Evolutionary conservation across 1,140 invertebrate species (phyloP), one percentile per base, ranked within the genome.

Genomic region (Zaprionus capensis): DNA sequence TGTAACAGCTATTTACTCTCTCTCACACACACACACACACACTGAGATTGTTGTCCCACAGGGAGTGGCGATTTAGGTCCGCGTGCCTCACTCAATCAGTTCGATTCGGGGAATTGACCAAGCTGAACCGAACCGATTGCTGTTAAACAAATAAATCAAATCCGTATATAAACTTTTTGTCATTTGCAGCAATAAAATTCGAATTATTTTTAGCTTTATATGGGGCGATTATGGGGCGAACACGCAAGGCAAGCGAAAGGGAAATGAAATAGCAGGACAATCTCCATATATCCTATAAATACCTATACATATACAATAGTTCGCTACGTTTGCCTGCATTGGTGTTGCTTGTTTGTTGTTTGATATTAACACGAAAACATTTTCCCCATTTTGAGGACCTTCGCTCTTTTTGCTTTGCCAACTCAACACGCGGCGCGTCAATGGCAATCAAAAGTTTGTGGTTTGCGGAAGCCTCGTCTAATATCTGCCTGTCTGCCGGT

Each of bases 171-270:
- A 79, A 79, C 61, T 87, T 81, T 72, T 78, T 83, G 84, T 83
- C 84, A 83, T 88, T 87, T 88, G 79, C 84, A 88, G 84, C 83
- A 83, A 87, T 87, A 83, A 88, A 78, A 78, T 78, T 78, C 77
- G 80, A 80, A 87, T 87, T 87, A 87, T 87, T 87, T 87, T 87
- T 88, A 87, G 80, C 83, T 87, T 88, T 88, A 83, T 80, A 71
- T 70, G 76, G 76, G 64, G 4, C 76, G 69, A 67, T 71, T 79
- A 83, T 76, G 55, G 67, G 81, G 71, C 76, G 61, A 67, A 76
- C 67, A 70, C 67, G 57, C 67, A 62, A 70, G 0, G 20, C 57
- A 63, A 61, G 7, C 22, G 46, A 76, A 71, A 76, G 55, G 58
- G 53, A 64, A 71, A 34, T 24, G 12, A 62, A 28, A 38, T 11